phyloP scores from a whole-genome alignment of 2,113 vertebrate genomes.

The Anguilla japonica region DNA sequence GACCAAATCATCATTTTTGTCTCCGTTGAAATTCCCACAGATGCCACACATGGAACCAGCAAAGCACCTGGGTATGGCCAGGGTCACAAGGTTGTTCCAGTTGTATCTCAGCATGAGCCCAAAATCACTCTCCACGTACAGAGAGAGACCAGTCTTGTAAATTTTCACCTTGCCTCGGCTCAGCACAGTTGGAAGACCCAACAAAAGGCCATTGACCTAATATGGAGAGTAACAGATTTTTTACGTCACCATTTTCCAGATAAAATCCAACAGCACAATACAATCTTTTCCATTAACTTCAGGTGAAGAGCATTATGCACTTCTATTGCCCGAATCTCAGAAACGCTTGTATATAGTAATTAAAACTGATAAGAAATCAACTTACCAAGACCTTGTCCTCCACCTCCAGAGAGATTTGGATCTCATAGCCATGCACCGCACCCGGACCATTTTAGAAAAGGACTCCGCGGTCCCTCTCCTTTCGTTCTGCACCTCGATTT shows the following conservation, averaged over 20 bases:
- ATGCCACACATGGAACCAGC: conserved; percentile 47
- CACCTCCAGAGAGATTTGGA: conserved; percentile 37
- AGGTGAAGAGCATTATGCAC: not conserved
- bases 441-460: conserved; percentile 39
- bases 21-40: conserved; percentile 53
- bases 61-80: conserved; percentile 37
- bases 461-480: conserved; percentile 34
- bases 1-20: conserved; percentile 33
- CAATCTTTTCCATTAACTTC: not conserved
- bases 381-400: conserved; percentile 44
- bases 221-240: not conserved
- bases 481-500: conserved; percentile 46
- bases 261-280: too few species aligned
- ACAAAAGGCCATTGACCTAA: conserved; percentile 45
- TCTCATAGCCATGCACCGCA: conserved; percentile 39
- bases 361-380: not conserved
- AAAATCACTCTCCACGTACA: conserved; percentile 39
- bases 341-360: not conserved
- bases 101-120: conserved; percentile 26
- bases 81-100: conserved; percentile 38
- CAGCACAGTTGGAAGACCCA: conserved; percentile 36
- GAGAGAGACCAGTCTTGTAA: conserved; percentile 28
- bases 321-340: too few species aligned
- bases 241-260: too few species aligned
- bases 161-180: conserved; percentile 43